Percentiles rank a stretch among this genome's conserved stretches.
Evolutionary conservation across 2,113 vertebrate genomes (phyloP).

Genomic region (Oxyura jamaicensis): DNA sequence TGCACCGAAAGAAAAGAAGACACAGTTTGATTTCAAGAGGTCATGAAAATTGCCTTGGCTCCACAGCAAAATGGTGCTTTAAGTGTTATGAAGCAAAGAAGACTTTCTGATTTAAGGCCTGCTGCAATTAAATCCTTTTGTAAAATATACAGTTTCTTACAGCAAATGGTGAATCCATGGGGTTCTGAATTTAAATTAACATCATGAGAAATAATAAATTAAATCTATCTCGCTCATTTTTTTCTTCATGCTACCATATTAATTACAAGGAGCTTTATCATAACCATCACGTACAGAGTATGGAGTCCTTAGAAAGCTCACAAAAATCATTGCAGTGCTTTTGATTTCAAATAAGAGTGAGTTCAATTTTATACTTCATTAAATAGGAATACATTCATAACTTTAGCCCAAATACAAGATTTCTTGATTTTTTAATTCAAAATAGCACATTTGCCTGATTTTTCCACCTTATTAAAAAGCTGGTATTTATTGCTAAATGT

Average conservation of each 20-base stretch:
- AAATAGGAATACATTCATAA: background rate
- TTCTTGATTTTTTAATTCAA: background rate
- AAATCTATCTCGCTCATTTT: background rate
- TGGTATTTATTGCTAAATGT: background rate
- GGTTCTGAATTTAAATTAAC: conserved; percentile 2
- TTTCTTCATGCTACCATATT: background rate
- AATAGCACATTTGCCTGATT: background rate
- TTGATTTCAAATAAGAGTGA: background rate
- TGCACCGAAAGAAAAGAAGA: background rate
- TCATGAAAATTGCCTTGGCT: background rate
- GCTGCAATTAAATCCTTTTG: background rate
- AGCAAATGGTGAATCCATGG: background rate
- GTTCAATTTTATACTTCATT: background rate
- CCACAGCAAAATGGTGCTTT: background rate
- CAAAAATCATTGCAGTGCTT: background rate
- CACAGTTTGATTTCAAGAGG: background rate
- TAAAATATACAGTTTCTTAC: background rate
- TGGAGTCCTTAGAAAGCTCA: background rate
- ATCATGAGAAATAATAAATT: conserved; percentile 13
- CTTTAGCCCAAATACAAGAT: background rate
- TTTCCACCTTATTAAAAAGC: background rate
- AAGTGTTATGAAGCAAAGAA: background rate
- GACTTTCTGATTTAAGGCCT: background rate
- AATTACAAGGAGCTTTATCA: background rate
- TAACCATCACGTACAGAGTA: background rate